phyloP scores from a whole-genome alignment of 2,113 vertebrate species.

The Alligator mississippiensis region DNA sequence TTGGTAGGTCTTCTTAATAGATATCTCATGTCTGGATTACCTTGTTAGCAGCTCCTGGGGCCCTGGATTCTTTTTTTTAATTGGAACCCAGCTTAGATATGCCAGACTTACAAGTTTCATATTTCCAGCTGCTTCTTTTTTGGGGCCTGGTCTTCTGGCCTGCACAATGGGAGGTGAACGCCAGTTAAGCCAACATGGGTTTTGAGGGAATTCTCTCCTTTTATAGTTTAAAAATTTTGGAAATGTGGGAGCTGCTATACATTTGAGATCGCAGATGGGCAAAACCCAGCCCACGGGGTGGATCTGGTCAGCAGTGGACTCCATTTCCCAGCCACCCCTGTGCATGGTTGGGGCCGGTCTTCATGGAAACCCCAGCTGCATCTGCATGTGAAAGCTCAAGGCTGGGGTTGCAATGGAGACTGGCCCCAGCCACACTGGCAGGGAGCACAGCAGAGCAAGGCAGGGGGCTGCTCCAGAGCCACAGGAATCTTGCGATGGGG shows the following conservation, averaged over 20 bases:
- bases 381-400: too few species aligned
- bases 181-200: not conserved
- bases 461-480: too few species aligned
- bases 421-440: too few species aligned
- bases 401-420: too few species aligned
- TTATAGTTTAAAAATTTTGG: not conserved
- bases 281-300: too few species aligned
- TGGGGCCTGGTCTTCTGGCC: not conserved
- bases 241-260: fast-evolving
- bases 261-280: too few species aligned
- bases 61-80: not conserved
- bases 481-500: too few species aligned
- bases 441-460: too few species aligned
- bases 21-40: constrained; percentile 18
- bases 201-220: not conserved
- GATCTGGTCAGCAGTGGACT: too few species aligned
- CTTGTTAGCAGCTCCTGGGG: not conserved
- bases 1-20: not conserved
- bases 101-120: not conserved
- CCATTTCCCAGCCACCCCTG: too few species aligned
- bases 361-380: too few species aligned
- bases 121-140: not conserved
- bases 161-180: not conserved
- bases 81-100: not conserved
- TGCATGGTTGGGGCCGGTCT: too few species aligned